Base-by-base conservation (phyloP, 1,140 invertebrate genomes). In the Bombus huntii region DNA sequence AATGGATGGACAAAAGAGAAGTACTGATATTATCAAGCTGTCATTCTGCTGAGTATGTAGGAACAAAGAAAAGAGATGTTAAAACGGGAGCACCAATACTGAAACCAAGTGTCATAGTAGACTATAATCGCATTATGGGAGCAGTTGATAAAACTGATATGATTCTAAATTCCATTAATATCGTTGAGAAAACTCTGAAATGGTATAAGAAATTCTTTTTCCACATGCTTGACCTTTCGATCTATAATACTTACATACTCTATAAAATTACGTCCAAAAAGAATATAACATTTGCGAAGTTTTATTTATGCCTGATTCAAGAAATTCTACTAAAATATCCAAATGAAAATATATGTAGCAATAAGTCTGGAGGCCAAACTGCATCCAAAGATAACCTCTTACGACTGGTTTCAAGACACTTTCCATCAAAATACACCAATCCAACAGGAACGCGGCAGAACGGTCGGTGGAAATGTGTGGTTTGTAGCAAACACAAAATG, bases 91-190 rank as follows among this genome's bases (percentile, higher is more conserved):
- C 25, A 83, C 28, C n/a, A 62, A 76, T 84, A 72, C 9, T 59
- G 53, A 94, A 95, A 91, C 92, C 93, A 78, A 73, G 86, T 77
- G 91, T 92, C 88, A 88, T 95, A 22, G 65, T 93, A 80, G 89
- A 92, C 70, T 95, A 94, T 85, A 93, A 93, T 82, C 76, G 89
- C 85, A 92, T 90, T 85, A 95, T 95, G 92, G 93, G 93, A 42
- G 81, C 90, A 3, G 76, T 95, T 5, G 93, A 95, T 82, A 87
- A 88, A 76, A 83, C 91, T 6, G 94, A 94, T 81, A 92, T 93
- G 93, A 84, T 93, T 74, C 84, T 92, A 25, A 92, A 89, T 57
- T 87, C 89, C 4, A 87, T 93, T 62, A 71, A 87, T 75, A 90
- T 87, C 44, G 86, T 92, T 78, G 79, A 92, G 57, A 93, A 93